Percentiles rank a stretch among this genome's conserved stretches.
Evolutionary conservation across 2,797 vertebrate species (phyloP).

Genomic region (Pelobates cultripes): DNA sequence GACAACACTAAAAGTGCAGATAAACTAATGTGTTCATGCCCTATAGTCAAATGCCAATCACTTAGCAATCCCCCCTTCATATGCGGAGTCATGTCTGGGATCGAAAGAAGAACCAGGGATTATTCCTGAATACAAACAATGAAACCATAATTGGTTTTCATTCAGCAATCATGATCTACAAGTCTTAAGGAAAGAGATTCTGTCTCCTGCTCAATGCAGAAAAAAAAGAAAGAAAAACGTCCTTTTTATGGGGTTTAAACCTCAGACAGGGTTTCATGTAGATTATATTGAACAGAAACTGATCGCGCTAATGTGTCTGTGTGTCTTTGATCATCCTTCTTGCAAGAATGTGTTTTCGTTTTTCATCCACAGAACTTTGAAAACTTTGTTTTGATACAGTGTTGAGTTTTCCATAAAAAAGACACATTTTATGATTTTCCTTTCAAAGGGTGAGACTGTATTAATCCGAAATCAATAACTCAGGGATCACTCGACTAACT

Average conservation of each 20-base stretch:
- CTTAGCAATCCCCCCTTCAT: conserved; percentile 20
- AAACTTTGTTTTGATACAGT: no score
- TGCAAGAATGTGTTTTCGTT: no score
- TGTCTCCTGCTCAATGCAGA: conserved; percentile 7
- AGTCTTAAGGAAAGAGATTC: conserved; percentile 13
- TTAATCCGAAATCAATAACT: no score
- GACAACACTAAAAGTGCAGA: neutral
- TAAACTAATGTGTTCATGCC: neutral
- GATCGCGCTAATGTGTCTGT: no score
- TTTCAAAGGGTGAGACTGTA: no score
- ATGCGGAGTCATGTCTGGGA: conserved; percentile 41
- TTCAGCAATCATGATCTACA: conserved; percentile 13
- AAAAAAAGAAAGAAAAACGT: neutral
- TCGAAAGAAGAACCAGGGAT: conserved; percentile 23
- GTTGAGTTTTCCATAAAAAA: no score
- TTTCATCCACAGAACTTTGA: no score
- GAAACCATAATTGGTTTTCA: conserved; percentile 30
- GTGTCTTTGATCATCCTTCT: no score
- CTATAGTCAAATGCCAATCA: conserved; percentile 9
- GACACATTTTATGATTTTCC: no score
- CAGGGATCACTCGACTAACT: no score
- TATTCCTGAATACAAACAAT: conserved; percentile 44
- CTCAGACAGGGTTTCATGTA: neutral
- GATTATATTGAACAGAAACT: no score
- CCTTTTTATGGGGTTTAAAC: conserved; percentile 5